Percentiles rank a stretch among this genome's conserved stretches.
Evolutionary conservation across 2,888 invertebrate species (phyloP).

Genomic region (Drosophila rellima): DNA sequence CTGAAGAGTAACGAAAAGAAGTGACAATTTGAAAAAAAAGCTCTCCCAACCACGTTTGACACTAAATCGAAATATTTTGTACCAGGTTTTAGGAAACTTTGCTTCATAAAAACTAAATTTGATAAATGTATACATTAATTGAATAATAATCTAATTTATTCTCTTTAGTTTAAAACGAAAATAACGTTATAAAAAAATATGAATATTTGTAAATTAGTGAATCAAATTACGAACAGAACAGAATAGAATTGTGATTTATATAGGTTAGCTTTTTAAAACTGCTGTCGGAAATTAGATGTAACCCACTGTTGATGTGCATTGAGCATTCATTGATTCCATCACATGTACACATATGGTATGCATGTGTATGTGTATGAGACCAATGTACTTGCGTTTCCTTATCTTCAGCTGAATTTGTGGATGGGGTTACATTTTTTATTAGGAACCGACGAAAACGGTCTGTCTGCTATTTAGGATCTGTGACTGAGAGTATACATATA

Average conservation of each 20-base stretch:
- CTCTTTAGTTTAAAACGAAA: too few species aligned
- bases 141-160: too few species aligned
- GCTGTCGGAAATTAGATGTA: neutral
- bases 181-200: too few species aligned
- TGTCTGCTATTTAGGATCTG: conserved; percentile 1
- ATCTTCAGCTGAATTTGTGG: neutral
- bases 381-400: neutral
- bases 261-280: neutral
- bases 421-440: neutral
- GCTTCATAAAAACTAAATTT: too few species aligned
- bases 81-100: neutral
- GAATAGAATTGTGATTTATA: too few species aligned
- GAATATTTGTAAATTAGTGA: too few species aligned
- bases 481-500: neutral
- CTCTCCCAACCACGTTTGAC: too few species aligned
- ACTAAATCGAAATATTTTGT: neutral
- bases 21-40: too few species aligned
- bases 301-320: neutral
- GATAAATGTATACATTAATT: too few species aligned
- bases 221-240: too few species aligned
- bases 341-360: neutral
- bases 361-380: neutral
- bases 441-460: neutral
- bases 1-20: neutral
- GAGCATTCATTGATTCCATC: neutral